Evolutionary conservation across 2,888 invertebrate species (phyloP).

Genomic region (Drepana falcataria): DNA sequence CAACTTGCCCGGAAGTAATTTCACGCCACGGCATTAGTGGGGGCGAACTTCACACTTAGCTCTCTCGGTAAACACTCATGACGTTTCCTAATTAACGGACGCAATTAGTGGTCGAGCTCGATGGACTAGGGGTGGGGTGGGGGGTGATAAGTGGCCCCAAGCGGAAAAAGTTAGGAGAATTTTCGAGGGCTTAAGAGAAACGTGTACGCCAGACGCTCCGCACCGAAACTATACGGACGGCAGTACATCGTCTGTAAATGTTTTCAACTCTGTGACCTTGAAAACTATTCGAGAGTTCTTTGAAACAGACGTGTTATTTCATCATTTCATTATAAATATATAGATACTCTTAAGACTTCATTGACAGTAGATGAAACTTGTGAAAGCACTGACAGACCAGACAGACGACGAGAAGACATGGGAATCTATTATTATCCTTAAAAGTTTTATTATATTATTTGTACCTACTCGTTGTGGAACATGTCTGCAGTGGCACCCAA

Average conservation of each 20-base stretch:
- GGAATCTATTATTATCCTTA: too few relatives aligned
- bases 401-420: too few relatives aligned
- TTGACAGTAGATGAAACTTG: too few relatives aligned
- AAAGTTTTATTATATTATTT: too few relatives aligned
- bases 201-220: conserved; percentile 33
- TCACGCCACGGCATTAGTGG: conserved; percentile 67
- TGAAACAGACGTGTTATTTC: background rate
- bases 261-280: conserved; percentile 35
- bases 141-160: conserved; percentile 67
- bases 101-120: conserved; percentile 75
- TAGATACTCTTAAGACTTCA: too few relatives aligned
- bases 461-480: too few relatives aligned
- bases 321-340: too few relatives aligned
- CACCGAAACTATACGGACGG: conserved; percentile 10
- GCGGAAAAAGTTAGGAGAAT: conserved; percentile 72
- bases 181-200: conserved; percentile 63
- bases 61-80: conserved; percentile 77
- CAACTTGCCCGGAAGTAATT: conserved; percentile 72
- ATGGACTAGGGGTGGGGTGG: conserved; percentile 43
- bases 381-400: too few relatives aligned
- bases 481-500: conserved; percentile 6
- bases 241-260: conserved; percentile 11
- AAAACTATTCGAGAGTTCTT: conserved; percentile 6
- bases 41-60: conserved; percentile 77
- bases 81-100: conserved; percentile 79